These are phyloP conservation scores for Silurus asotus DNA, from an alignment of 2,113 vertebrate genomes.

Conservation along the genomic window DNA sequence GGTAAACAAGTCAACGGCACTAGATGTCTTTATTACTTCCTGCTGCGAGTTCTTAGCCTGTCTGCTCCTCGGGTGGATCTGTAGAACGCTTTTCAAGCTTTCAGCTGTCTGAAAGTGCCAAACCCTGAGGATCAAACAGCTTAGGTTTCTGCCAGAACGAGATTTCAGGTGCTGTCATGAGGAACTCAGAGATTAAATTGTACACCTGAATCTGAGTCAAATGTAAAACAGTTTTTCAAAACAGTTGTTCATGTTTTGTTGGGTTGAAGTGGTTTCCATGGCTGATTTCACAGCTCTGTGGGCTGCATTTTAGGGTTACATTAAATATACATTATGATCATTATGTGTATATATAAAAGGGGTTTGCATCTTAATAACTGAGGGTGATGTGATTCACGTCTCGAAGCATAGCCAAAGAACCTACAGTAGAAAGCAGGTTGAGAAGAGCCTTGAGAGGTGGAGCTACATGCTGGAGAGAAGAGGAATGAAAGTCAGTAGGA, in stretches of 20 bases:
- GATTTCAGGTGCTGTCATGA: conserved; percentile 33
- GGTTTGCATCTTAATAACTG: too few species aligned
- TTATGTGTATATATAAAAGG: too few species aligned
- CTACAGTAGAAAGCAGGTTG: too few species aligned
- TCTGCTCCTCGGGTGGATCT: conserved; percentile 31
- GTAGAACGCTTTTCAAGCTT: conserved; percentile 32
- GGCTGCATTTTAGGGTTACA: neutral
- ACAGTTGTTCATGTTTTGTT: neutral
- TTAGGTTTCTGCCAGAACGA: conserved; percentile 4
- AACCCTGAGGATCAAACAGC: conserved; percentile 35
- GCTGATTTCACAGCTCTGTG: neutral
- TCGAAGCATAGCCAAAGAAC: too few species aligned
- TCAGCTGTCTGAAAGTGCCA: conserved; percentile 19
- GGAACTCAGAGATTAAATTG: conserved; percentile 2
- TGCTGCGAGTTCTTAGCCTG: conserved; percentile 27
- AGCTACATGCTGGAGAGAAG: too few species aligned
- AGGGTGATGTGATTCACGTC: too few species aligned
- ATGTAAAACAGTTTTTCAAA: neutral
- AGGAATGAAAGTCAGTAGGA: too few species aligned
- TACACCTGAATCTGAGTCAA: conserved; percentile 13
- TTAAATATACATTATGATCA: neutral
- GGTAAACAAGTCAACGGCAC: conserved; percentile 44
- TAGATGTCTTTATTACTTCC: conserved; percentile 48
- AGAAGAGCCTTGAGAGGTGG: too few species aligned
- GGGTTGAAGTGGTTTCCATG: neutral